phyloP scores from a whole-genome alignment of 1,140 invertebrate genomes.

The Druon quercuslanigerum region DNA sequence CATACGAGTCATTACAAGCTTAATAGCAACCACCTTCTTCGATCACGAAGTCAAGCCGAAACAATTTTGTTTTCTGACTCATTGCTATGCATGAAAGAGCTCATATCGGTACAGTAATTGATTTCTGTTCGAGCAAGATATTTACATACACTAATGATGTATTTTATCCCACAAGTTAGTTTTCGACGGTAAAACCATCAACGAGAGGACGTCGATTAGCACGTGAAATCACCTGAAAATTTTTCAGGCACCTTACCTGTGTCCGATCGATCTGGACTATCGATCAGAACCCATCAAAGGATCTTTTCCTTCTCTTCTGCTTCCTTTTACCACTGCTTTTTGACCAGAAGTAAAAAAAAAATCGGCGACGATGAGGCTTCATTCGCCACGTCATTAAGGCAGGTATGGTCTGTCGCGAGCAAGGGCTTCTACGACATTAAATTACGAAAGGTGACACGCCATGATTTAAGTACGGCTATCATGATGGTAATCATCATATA shows the following conservation, averaged over 20 bases:
- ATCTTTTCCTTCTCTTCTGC: not conserved
- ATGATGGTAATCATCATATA: constrained; percentile 31
- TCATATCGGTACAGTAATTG: constrained; percentile 24
- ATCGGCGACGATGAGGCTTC: not conserved
- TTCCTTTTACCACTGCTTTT: not conserved
- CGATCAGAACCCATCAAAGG: constrained; percentile 1
- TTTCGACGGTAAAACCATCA: constrained; percentile 3
- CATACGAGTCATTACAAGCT: constrained; percentile 21
- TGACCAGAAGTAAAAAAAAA: not conserved
- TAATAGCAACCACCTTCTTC: constrained; percentile 4
- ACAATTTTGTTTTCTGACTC: constrained; percentile 11
- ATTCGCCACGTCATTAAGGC: constrained; percentile 24
- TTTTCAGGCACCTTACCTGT: constrained; percentile 10
- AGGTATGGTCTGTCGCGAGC: constrained; percentile 6
- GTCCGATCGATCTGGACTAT: not conserved
- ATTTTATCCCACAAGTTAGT: not conserved
- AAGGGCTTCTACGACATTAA: constrained; percentile 20
- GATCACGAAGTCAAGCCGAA: not conserved
- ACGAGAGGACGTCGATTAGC: not conserved
- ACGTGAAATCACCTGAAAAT: not conserved
- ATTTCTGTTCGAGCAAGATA: constrained; percentile 27
- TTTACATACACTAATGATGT: constrained; percentile 30
- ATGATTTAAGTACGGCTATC: constrained; percentile 30
- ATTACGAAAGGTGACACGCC: constrained; percentile 30
- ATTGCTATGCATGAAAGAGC: constrained; percentile 29